Conservation (phyloP, 2,113 vertebrate genomes). For the Atrichornis clamosus region DNA sequence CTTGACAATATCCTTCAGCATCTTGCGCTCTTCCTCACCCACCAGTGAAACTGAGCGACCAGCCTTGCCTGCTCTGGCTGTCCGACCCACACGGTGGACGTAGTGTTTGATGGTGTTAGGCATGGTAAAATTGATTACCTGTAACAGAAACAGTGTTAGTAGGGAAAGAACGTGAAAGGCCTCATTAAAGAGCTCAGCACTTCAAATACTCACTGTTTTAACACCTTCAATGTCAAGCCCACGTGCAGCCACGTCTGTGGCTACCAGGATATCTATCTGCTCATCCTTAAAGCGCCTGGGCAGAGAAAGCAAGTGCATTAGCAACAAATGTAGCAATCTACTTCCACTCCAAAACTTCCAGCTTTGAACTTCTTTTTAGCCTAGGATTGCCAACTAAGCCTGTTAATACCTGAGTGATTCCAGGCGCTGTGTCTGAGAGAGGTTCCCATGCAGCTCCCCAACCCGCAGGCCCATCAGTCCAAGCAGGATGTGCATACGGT, state of each 20-base stretch:
- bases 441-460: constrained; percentile 93
- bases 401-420: constrained; percentile 85
- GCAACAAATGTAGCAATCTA: not conserved
- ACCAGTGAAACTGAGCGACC: constrained; percentile 94
- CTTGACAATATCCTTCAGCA: constrained; percentile 94
- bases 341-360: not conserved
- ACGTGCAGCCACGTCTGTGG: constrained; percentile 94
- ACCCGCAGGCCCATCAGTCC: constrained; percentile 92
- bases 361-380: not conserved
- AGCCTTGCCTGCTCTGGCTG: constrained; percentile 87
- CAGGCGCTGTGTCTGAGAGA: constrained; percentile 92
- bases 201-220: constrained; percentile 84
- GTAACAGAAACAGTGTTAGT: not conserved
- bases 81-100: constrained; percentile 93
- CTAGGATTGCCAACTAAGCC: not conserved
- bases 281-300: constrained; percentile 96
- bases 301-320: not conserved
- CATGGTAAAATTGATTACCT: constrained; percentile 99
- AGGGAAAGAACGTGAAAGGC: not conserved
- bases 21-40: constrained; percentile 91
- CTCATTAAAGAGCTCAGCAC: not conserved
- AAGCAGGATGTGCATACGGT: constrained; percentile 93
- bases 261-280: constrained; percentile 94
- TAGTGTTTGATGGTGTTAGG: constrained; percentile 95
- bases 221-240: constrained; percentile 96